Evolutionary conservation across 2,888 invertebrate species (phyloP).

Genomic region (Diaprepes abbreviatus): DNA sequence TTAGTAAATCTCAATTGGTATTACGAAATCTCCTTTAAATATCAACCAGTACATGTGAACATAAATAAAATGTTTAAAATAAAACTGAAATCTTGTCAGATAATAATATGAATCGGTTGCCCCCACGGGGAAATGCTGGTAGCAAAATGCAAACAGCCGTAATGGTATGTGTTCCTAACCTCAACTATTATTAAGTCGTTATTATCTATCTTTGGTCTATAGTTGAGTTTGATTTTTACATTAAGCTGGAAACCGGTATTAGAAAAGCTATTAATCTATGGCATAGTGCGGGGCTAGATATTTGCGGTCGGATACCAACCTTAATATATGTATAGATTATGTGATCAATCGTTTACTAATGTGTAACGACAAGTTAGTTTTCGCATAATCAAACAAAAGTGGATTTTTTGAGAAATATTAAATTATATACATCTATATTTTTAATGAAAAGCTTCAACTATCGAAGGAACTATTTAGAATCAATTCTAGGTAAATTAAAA

Average conservation of each 20-base stretch:
- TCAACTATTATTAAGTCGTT: conserved; percentile 45
- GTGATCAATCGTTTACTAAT: conserved; percentile 12
- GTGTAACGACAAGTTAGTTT: conserved; percentile 17
- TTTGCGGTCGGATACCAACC: conserved; percentile 13
- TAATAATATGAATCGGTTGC: conserved; percentile 36
- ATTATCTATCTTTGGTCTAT: conserved; percentile 43
- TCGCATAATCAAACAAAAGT: background rate
- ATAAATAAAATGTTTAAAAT: conserved; percentile 16
- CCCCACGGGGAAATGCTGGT: conserved; percentile 40
- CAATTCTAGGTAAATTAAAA: too few species aligned
- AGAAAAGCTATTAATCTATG: conserved; percentile 18
- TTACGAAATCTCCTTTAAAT: conserved; percentile 1
- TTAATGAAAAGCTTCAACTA: too few species aligned
- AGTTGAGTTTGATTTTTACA: conserved; percentile 28
- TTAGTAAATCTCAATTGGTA: background rate
- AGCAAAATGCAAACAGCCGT: conserved; percentile 45
- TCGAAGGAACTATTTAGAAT: too few species aligned
- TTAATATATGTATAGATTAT: conserved; percentile 1
- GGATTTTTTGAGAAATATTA: too few species aligned
- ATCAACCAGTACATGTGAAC: background rate
- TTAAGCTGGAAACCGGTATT: conserved; percentile 37
- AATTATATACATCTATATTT: too few species aligned
- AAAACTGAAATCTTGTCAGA: conserved; percentile 33
- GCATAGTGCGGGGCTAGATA: background rate
- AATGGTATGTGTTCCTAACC: conserved; percentile 43